Evolutionary conservation across 2,888 invertebrate species (phyloP), one percentile per base, ranked within the genome.

Genomic region (Ennomos quercinarius): DNA sequence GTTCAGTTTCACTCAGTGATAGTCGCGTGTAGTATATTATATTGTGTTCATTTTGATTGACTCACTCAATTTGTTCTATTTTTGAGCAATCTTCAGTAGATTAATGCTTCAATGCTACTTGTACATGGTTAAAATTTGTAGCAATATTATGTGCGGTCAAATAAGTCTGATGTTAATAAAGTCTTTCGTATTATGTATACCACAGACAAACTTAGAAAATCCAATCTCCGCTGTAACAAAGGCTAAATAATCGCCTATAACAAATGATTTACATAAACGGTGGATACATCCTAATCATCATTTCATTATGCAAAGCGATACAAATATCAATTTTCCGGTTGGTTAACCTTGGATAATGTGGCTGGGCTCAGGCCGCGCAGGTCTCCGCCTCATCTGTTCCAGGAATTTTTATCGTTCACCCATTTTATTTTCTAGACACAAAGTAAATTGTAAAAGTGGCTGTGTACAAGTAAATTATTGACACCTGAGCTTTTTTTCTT

Each of bases 321-420:
- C 78, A 77, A 79, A 82, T 80, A 83, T 80, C 82, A 85, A 87
- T 87, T 86, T 87, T 77, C 78, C 84, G 87, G 78, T 80, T 77
- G 78, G 75, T 76, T 78, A 76, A 74, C 70, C 71, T 63, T 64
- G 73, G 74, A 78, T 81, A 72, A 70, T 72, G 65, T 63, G 58
- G 55, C 58, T 49, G 61, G 57, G 55, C 41, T 49, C 35, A 40
- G 56, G 46, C 39, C 48, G n/a, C 8, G 45, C 34, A 36, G 41
- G 36, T 40, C 49, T 36, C 10, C 27, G 39, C 35, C 12, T 37
- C 37, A 39, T 40, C 40, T 12, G 40, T 17, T 42, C 34, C 10
- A 38, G 17, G 17, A 36, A 47, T 17, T 58, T 44, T 48, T 44
- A 39, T 53, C n/a, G 43, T 47, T 45, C 17, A 13, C 35, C 43